Conservation (phyloP, 2,888 invertebrate species). For the Volucella zonaria region DNA sequence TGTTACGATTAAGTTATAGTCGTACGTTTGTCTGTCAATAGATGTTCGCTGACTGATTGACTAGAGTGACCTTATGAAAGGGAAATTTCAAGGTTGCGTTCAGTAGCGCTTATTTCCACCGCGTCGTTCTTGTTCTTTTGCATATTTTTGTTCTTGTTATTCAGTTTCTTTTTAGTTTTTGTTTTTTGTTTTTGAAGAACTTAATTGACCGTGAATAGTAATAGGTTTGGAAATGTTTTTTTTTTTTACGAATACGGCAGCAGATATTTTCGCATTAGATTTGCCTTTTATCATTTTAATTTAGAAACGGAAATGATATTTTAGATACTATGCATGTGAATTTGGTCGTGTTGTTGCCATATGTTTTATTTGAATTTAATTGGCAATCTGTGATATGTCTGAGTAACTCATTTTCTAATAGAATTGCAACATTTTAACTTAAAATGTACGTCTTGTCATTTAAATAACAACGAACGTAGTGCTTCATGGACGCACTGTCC, state of each 20-base stretch:
- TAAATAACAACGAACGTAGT: too few species aligned
- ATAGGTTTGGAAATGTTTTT: not conserved
- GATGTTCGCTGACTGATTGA: conserved; percentile 20
- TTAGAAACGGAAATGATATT: conserved; percentile 39
- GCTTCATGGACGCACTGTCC: too few species aligned
- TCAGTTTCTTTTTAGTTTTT: not conserved
- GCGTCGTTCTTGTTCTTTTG: not conserved
- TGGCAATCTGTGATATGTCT: not conserved
- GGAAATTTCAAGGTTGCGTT: conserved; percentile 22
- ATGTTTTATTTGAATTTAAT: not conserved
- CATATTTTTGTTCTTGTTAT: too few species aligned
- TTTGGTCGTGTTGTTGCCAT: not conserved
- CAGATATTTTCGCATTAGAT: not conserved
- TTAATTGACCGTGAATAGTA: conserved; percentile 33
- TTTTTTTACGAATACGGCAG: too few species aligned
- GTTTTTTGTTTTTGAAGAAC: not conserved
- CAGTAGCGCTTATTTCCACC: not conserved
- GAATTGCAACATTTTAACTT: too few species aligned
- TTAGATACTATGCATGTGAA: conserved; percentile 6
- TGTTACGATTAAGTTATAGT: not conserved
- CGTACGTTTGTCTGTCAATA: not conserved
- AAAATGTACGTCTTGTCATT: too few species aligned
- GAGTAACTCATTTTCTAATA: not conserved
- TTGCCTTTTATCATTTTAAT: conserved; percentile 9
- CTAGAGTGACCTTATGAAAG: conserved; percentile 34